Conservation (phyloP, 2,888 invertebrate genomes). For the Drosophila picticornis region DNA sequence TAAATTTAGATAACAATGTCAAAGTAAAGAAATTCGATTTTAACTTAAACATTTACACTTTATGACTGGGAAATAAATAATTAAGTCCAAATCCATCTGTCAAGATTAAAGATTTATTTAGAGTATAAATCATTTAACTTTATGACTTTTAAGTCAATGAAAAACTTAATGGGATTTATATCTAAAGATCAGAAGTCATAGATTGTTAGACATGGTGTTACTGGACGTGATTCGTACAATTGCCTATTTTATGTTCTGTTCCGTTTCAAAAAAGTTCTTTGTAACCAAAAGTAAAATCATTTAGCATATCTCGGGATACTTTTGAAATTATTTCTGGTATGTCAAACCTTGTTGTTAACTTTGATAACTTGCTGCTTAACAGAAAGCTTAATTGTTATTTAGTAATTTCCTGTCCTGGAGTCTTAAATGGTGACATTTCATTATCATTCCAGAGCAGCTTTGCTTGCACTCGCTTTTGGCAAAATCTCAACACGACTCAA, state of each 20-base stretch:
- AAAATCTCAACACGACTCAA: not conserved
- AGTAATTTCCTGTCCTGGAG: not conserved
- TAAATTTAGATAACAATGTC: not conserved
- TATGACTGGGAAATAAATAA: not conserved
- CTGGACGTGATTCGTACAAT: not conserved
- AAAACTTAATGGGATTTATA: not conserved
- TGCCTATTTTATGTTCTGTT: not conserved
- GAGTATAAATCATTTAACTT: not conserved
- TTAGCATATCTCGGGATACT: not conserved
- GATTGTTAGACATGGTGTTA: not conserved
- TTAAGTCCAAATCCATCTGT: not conserved
- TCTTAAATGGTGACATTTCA: not conserved
- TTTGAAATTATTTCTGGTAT: not conserved
- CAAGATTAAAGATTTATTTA: too few relatives aligned
- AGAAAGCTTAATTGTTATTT: not conserved
- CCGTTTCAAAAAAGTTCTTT: not conserved
- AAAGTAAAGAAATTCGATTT: not conserved
- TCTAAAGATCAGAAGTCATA: not conserved
- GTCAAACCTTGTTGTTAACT: not conserved
- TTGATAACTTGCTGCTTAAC: not conserved
- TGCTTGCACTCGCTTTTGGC: not conserved
- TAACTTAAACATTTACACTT: not conserved
- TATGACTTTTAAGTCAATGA: not conserved
- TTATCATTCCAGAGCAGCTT: slow-evolving; percentile 5
- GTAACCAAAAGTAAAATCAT: not conserved